Conservation (phyloP, 2,888 invertebrate genomes). For the Mayetiola destructor region DNA sequence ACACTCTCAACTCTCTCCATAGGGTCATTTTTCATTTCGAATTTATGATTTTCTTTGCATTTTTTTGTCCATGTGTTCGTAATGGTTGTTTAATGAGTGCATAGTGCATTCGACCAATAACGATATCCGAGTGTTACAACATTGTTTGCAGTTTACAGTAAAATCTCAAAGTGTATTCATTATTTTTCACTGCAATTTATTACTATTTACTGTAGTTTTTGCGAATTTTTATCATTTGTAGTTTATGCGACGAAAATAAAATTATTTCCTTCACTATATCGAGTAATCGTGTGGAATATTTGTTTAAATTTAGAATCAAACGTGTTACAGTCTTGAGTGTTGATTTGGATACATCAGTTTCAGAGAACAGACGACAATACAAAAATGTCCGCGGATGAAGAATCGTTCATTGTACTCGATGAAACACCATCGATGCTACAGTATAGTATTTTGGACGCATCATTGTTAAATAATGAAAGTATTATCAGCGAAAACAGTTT, state of each 20-base stretch:
- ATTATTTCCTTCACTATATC: background rate
- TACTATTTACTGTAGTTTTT: background rate
- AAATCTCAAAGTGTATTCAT: background rate
- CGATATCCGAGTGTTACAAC: too few relatives aligned
- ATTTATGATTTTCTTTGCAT: background rate
- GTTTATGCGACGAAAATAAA: background rate
- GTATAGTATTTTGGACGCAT: background rate
- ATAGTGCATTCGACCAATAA: background rate
- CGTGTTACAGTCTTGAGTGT: background rate
- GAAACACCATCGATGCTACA: slow-evolving; percentile 1
- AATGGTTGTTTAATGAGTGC: background rate
- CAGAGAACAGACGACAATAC: background rate
- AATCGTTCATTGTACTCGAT: slow-evolving; percentile 1
- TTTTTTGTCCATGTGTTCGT: background rate
- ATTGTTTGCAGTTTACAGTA: background rate
- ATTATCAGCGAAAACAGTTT: background rate
- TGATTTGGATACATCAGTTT: background rate
- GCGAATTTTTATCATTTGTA: background rate
- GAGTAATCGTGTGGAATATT: background rate
- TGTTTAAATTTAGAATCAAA: background rate
- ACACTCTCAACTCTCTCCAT: background rate
- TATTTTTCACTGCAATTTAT: background rate
- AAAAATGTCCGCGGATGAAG: background rate
- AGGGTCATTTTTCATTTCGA: background rate
- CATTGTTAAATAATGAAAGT: background rate